Evolutionary conservation across 2,797 vertebrate genomes (phyloP).

Genomic region (Zonotrichia albicollis): DNA sequence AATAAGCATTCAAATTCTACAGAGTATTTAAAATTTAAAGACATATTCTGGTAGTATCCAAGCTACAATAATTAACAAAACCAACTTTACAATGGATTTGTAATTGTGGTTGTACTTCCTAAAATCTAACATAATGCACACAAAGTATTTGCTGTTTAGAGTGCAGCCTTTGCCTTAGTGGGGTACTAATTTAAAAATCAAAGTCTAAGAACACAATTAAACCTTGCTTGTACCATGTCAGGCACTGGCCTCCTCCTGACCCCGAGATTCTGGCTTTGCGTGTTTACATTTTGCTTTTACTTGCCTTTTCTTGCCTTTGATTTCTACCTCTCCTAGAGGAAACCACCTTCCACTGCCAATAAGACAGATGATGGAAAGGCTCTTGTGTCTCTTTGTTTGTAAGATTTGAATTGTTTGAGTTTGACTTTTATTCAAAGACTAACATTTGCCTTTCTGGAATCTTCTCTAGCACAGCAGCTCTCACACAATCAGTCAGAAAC

Average conservation of each 20-base stretch:
- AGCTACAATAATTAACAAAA: background rate
- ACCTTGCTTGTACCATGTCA: background rate
- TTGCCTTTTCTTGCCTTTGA: constrained; percentile 36
- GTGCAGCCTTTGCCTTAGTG: background rate
- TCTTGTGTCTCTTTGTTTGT: background rate
- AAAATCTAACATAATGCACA: background rate
- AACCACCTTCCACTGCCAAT: constrained; percentile 15
- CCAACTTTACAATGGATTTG: background rate
- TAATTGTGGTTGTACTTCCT: background rate
- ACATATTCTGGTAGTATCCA: background rate
- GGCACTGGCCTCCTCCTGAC: background rate
- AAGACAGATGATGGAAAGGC: background rate
- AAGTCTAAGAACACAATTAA: background rate
- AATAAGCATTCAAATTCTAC: background rate
- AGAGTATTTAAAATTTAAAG: background rate
- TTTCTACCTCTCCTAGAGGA: constrained; percentile 15
- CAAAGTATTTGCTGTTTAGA: background rate
- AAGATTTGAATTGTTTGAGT: background rate
- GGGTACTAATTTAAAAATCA: background rate
- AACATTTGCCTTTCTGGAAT: background rate
- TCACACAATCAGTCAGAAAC: background rate
- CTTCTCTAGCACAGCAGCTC: background rate
- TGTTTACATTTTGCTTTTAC: constrained; percentile 22
- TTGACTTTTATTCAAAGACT: background rate
- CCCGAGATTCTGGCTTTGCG: background rate